phyloP scores from a whole-genome alignment of 2,113 vertebrate species.

The Xenus cinereus region DNA sequence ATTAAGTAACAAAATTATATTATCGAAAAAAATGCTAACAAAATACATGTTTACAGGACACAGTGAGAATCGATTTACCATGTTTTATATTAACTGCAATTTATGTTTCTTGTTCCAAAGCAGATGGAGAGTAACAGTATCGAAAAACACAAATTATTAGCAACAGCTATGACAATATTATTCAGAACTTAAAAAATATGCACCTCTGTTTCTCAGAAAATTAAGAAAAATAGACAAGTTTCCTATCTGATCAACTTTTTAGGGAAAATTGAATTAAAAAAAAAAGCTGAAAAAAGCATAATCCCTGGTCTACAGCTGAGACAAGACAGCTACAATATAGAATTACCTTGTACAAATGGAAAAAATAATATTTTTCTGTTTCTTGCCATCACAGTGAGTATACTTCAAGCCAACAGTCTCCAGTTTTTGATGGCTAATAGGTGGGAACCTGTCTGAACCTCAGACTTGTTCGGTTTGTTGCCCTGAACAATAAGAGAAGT shows the following conservation, averaged over 20 bases:
- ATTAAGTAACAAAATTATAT: not conserved
- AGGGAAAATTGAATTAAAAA: not conserved
- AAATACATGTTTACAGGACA: not conserved
- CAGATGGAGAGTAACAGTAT: not conserved
- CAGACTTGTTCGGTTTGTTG: not conserved
- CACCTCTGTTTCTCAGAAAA: not conserved
- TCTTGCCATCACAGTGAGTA: not conserved
- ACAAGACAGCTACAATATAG: not conserved
- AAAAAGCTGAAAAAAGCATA: not conserved
- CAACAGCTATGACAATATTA: not conserved
- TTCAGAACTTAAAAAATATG: not conserved
- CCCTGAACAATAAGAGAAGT: not conserved
- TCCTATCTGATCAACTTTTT: not conserved
- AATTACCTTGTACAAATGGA: not conserved
- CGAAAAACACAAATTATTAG: not conserved
- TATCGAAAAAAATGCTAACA: not conserved
- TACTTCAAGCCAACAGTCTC: not conserved
- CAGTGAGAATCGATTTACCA: not conserved
- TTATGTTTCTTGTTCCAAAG: not conserved
- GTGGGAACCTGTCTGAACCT: not conserved
- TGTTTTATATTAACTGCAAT: not conserved
- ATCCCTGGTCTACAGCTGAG: not conserved
- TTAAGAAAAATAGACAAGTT: not conserved
- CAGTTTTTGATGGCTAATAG: not conserved
- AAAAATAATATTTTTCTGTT: not conserved